phyloP scores from a whole-genome alignment of 2,113 vertebrate genomes.

The Acrocephalus kingi region DNA sequence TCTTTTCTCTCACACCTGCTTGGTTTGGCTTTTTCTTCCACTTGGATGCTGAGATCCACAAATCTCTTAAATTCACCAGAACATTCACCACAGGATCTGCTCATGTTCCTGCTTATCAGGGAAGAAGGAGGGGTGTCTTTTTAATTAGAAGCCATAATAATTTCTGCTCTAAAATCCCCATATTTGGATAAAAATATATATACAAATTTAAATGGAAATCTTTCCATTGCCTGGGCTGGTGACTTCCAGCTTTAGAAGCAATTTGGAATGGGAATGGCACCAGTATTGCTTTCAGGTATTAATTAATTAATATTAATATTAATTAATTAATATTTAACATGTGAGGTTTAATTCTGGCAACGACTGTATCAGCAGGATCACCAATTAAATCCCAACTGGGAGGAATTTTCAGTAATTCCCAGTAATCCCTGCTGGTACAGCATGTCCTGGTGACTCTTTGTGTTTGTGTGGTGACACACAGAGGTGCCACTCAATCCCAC shows the following conservation, averaged over 20 bases:
- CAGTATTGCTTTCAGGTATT: neutral
- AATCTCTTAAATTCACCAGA: neutral
- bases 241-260: neutral
- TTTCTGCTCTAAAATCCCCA: neutral
- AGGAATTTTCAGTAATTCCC: neutral
- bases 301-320: neutral
- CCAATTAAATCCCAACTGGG: neutral
- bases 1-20: neutral
- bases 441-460: neutral
- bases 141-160: neutral
- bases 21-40: neutral
- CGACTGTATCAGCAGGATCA: accelerated
- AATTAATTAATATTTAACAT: no score
- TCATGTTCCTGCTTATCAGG: neutral
- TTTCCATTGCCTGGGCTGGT: neutral
- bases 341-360: neutral
- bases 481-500: neutral
- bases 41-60: neutral
- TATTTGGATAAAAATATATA: neutral
- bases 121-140: neutral
- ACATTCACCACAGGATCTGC: neutral
- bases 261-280: neutral
- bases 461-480: neutral
- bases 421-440: neutral
- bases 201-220: neutral